Evolutionary conservation across 35 echinoderm and acorn worm genomes (phyloP), one percentile per base, ranked within the genome.

Genomic region (Anneissia japonica): DNA sequence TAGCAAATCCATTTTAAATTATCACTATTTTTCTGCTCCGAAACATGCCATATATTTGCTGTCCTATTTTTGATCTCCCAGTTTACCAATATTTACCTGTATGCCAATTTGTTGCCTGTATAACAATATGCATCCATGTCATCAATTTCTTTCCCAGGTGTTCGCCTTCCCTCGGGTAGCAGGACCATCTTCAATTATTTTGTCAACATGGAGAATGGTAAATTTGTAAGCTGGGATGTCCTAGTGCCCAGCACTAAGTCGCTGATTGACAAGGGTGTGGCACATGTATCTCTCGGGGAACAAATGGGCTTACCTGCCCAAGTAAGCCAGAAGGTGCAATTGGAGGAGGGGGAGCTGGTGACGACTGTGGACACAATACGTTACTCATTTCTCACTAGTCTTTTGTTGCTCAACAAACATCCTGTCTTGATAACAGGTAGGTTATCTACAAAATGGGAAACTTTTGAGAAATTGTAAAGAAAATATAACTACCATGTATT

Each of bases 151-250:
- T 86, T 0, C 16, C 45, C 56, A 99, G 96, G 96, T 75, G 92
- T 99, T 4, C 81, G 92, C 38, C 72, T 99, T n/a, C 96, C 96
- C 30, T 99, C 96, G 30, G 96, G 96, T 23, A 99, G 92, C 77
- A 79, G 90, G 23, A 99, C 96, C 35, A 94, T 99, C 89, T 99
- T 99, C 83, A 92, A 99, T 41, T 99, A 94, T 36, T 99, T 99
- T 84, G 92, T 99, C 46, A 99, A 89, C 76, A 79, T 90, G 13
- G 96, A 99, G 87, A 99, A 89, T 79, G 96, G 96, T 83, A 99
- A 99, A 74, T 99, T 99, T 92, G 96, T 99, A 19, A 89, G 89
- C 13, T 99, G 96, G 96, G 96, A 99, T 43, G 96, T 91, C 34
- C 90, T 99, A 32, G 96, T 99, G 0, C 92, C 96, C 39, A 94